phyloP scores from a whole-genome alignment of 2,113 vertebrate genomes.

The Xenopus tropicalis region DNA sequence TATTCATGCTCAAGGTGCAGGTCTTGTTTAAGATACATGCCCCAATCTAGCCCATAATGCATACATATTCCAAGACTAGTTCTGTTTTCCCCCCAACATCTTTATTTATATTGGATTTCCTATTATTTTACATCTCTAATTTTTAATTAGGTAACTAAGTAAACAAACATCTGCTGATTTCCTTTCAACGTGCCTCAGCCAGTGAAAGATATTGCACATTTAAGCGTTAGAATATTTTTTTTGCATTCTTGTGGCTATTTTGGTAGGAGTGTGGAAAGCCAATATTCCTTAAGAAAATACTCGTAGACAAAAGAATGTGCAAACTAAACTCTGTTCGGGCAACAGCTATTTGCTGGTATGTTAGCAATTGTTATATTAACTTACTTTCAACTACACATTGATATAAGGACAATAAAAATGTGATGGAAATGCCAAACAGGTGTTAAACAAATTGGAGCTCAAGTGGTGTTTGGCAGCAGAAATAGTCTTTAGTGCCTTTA shows the following conservation, averaged over 20 bases:
- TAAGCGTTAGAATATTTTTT: constrained; percentile 22
- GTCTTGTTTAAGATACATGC: too few species aligned
- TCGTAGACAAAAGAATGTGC: constrained; percentile 28
- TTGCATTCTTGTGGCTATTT: constrained; percentile 27
- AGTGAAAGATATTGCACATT: constrained; percentile 31
- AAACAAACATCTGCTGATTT: constrained; percentile 38
- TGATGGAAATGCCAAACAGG: not conserved
- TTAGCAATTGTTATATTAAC: constrained; percentile 33
- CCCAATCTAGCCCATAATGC: too few species aligned
- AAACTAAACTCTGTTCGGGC: constrained; percentile 42
- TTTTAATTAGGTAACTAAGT: constrained; percentile 13
- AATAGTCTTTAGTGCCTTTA: not conserved
- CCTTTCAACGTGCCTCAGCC: constrained; percentile 15
- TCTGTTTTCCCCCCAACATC: too few species aligned
- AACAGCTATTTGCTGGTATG: constrained; percentile 41
- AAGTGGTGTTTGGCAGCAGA: not conserved
- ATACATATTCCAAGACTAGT: too few species aligned
- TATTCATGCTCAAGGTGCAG: too few species aligned
- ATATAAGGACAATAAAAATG: constrained; percentile 9
- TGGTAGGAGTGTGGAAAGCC: constrained; percentile 46
- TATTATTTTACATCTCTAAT: not conserved
- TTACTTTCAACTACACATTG: constrained; percentile 12
- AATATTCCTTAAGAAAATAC: constrained; percentile 42
- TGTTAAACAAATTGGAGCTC: constrained; percentile 11
- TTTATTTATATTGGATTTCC: constrained; percentile 18